Percentiles rank a stretch among this genome's conserved stretches.
phyloP scores from a whole-genome alignment of 1,140 invertebrate species.

The Drosophila ohnishii region DNA sequence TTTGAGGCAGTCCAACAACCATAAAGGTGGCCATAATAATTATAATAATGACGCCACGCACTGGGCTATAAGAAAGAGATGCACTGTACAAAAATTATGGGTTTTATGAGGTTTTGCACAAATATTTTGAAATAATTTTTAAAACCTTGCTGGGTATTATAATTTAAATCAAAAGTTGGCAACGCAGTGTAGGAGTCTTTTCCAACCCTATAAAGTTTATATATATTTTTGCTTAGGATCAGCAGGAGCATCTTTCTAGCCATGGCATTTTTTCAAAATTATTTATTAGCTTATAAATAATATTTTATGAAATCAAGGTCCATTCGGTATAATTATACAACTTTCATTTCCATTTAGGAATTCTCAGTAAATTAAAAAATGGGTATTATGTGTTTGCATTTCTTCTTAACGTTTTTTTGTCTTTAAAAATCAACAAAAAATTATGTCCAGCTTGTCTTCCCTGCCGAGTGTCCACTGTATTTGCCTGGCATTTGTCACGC shows the following conservation, averaged over 20 bases:
- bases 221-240: too few relatives aligned
- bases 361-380: background rate
- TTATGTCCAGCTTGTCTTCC: background rate
- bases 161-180: too few relatives aligned
- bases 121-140: background rate
- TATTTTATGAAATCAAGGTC: too few relatives aligned
- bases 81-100: background rate
- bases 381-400: background rate
- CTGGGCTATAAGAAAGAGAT: slow-evolving; percentile 11
- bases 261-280: too few relatives aligned
- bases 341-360: too few relatives aligned
- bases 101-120: background rate
- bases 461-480: slow-evolving; percentile 42
- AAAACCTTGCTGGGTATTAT: too few relatives aligned
- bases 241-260: too few relatives aligned
- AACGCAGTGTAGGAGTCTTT: too few relatives aligned
- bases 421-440: background rate
- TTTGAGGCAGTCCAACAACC: slow-evolving; percentile 52
- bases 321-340: background rate
- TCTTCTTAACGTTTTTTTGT: too few relatives aligned
- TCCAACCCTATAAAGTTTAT: too few relatives aligned
- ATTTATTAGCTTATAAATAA: too few relatives aligned
- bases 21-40: slow-evolving; percentile 55
- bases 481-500: slow-evolving; percentile 70
- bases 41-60: slow-evolving; percentile 27